Conservation (phyloP, 1,140 invertebrate species). For the Cyclina sinensis region DNA sequence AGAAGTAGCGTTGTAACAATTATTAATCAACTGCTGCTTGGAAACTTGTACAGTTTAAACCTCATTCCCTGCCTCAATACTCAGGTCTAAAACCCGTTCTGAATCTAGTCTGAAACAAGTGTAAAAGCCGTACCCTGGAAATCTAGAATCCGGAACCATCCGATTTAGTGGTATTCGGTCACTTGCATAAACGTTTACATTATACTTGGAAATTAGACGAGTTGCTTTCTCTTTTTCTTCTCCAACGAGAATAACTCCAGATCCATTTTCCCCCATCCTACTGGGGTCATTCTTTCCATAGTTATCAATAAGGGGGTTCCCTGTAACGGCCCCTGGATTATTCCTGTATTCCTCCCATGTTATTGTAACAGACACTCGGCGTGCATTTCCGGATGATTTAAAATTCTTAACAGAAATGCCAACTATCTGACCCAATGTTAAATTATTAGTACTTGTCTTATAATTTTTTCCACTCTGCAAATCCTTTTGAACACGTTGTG, state of each 20-base stretch:
- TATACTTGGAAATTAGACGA: constrained; percentile 60
- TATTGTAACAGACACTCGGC: neutral
- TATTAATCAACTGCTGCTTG: no score
- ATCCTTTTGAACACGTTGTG: neutral
- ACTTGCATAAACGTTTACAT: constrained; percentile 74
- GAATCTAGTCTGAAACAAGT: neutral
- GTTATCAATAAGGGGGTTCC: constrained; percentile 67
- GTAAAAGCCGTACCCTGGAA: constrained; percentile 71
- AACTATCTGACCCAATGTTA: neutral
- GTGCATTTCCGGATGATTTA: neutral
- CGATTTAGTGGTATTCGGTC: constrained; percentile 77
- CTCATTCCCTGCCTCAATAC: no score
- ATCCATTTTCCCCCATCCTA: constrained; percentile 56
- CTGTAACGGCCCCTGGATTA: constrained; percentile 36
- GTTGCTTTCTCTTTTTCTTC: constrained; percentile 61
- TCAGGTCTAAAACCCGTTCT: no score
- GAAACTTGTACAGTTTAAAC: no score
- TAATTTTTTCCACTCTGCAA: neutral
- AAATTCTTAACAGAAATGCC: neutral
- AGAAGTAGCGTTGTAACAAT: no score
- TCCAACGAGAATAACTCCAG: constrained; percentile 37
- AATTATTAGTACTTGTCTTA: neutral
- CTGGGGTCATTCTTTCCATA: constrained; percentile 63
- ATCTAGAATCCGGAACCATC: constrained; percentile 76
- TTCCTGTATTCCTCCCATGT: constrained; percentile 59